A percentile compares a stretch with the other conserved stretches of the same genome.
Evolutionary conservation across 2,113 vertebrate species (phyloP).

Genomic region (Callospermophilus lateralis): DNA sequence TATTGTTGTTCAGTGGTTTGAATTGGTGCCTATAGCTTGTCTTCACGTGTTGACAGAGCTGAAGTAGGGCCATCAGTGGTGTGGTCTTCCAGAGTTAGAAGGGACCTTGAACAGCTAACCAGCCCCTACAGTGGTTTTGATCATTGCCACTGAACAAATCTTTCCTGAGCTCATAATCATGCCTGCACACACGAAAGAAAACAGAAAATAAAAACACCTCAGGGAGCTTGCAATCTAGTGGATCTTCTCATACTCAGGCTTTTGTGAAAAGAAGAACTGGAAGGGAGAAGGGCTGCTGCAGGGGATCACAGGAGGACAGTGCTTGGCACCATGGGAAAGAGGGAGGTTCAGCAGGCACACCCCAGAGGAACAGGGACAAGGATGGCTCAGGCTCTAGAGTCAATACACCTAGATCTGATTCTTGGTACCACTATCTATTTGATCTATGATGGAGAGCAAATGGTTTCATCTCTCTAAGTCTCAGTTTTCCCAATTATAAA

Average conservation of each 20-base stretch:
- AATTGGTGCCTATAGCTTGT: conserved; percentile 3
- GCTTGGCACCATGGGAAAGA: neutral
- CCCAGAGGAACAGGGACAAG: neutral
- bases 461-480: neutral
- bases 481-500: conserved; percentile 26
- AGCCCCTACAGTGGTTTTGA: neutral
- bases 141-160: neutral
- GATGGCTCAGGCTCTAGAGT: neutral
- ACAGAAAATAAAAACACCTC: neutral
- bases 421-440: neutral
- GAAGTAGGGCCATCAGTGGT: neutral
- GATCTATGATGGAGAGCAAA: neutral
- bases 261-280: neutral
- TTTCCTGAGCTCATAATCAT: neutral
- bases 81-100: neutral
- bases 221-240: neutral
- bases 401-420: neutral
- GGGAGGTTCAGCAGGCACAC: neutral
- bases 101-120: neutral
- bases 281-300: no score
- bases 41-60: neutral
- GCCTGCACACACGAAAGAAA: neutral
- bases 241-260: neutral
- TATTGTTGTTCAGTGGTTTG: neutral
- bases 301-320: neutral